Conservation (phyloP, 2,113 vertebrate species). For the Seriola quinqueradiata region DNA sequence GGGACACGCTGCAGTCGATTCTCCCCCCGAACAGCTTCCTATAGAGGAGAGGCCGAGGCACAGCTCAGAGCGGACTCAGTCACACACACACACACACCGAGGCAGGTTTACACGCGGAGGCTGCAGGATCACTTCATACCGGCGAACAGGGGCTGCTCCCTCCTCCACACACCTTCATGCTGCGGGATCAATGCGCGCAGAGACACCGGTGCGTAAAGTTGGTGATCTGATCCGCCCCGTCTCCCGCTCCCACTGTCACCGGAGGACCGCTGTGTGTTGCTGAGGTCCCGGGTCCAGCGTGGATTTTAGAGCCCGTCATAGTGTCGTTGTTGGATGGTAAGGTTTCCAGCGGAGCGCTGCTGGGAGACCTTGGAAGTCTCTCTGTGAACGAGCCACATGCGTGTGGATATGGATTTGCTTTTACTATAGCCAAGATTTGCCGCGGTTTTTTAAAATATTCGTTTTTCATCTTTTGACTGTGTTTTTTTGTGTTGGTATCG, state of each 20-base stretch:
- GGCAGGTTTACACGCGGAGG: conserved; percentile 25
- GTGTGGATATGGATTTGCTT: conserved; percentile 72
- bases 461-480: conserved; percentile 15
- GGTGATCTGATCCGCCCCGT: conserved; percentile 5
- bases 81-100: conserved; percentile 10
- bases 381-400: conserved; percentile 56
- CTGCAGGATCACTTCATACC: conserved; percentile 45
- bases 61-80: conserved; percentile 1
- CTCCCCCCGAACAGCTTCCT: not conserved
- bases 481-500: not conserved
- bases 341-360: conserved; percentile 27
- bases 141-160: conserved; percentile 10
- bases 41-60: conserved; percentile 8
- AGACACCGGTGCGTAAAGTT: conserved; percentile 66
- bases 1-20: conserved; percentile 30
- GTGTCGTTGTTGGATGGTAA: conserved; percentile 56
- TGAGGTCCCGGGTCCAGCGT: conserved; percentile 17
- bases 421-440: conserved; percentile 65
- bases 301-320: conserved; percentile 55
- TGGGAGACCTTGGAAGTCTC: conserved; percentile 39
- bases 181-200: conserved; percentile 27
- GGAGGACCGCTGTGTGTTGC: conserved; percentile 6
- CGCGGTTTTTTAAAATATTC: conserved; percentile 24
- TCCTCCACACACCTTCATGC: not conserved
- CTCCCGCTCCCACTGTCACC: not conserved